A percentile compares a stretch with the other conserved stretches of the same genome.
Evolutionary conservation across 2,797 vertebrate species (phyloP).

Genomic region (Fringilla coelebs): DNA sequence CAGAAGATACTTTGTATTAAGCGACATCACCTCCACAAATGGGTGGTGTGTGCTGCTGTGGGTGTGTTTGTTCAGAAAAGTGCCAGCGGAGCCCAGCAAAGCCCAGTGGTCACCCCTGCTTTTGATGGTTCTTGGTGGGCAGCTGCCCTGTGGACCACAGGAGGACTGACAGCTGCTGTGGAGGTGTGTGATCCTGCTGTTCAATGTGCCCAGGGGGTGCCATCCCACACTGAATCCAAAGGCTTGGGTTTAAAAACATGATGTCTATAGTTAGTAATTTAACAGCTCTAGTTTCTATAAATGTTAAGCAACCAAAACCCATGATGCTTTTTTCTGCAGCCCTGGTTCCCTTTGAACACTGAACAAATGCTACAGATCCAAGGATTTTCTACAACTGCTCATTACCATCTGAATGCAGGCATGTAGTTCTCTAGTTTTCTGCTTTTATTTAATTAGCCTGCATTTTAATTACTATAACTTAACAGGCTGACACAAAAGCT

Average conservation of each 20-base stretch:
- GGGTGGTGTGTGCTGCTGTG: not conserved
- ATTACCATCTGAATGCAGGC: not conserved
- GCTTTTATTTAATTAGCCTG: not conserved
- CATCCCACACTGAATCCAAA: not conserved
- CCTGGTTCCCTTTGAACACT: not conserved
- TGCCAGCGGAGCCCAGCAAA: not conserved
- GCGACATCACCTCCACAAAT: not conserved
- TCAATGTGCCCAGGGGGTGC: rapidly evolving
- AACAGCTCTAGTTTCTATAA: not conserved
- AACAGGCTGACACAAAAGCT: not conserved
- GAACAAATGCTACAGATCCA: not conserved
- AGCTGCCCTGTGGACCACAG: not conserved
- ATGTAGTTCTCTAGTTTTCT: not conserved
- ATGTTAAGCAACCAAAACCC: not conserved
- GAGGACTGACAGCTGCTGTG: not conserved
- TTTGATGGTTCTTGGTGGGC: not conserved
- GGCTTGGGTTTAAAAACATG: not conserved
- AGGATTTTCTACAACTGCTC: not conserved
- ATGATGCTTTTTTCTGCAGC: not conserved
- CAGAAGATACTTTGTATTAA: not conserved
- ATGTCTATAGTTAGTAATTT: not conserved
- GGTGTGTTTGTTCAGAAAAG: not conserved
- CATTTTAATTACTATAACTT: not conserved
- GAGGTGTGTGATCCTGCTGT: not conserved
- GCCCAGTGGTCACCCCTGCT: rapidly evolving